phyloP scores from a whole-genome alignment of 2,797 vertebrate species.

The Graptemys geographica region DNA sequence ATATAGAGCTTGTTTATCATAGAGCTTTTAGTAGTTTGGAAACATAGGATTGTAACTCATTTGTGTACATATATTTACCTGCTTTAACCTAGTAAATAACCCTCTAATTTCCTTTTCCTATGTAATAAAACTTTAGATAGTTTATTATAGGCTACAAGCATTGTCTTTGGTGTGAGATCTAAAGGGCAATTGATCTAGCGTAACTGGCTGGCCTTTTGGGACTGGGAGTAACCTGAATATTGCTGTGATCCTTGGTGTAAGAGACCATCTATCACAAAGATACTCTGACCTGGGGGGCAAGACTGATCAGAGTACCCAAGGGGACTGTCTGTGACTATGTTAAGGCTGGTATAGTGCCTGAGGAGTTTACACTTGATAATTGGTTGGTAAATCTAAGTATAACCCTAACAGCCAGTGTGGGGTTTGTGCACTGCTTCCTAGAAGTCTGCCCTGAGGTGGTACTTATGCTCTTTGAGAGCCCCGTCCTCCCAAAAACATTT shows the following conservation, averaged over 20 bases:
- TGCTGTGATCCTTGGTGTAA: not conserved
- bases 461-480: not conserved
- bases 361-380: not conserved
- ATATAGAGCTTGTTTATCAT: not conserved
- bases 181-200: not conserved
- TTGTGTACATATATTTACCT: not conserved
- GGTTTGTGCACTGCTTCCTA: not conserved
- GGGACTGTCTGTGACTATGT: not conserved
- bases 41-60: not conserved
- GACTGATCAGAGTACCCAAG: not conserved
- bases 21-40: not conserved
- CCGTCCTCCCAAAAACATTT: not conserved
- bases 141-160: not conserved
- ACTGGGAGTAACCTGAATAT: not conserved
- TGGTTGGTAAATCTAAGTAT: not conserved
- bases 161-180: not conserved
- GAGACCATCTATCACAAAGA: not conserved
- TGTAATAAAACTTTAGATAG: not conserved
- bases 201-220: not conserved
- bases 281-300: not conserved
- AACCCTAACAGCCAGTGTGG: not conserved
- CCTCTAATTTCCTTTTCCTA: not conserved
- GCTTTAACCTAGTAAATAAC: not conserved
- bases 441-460: not conserved
- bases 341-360: not conserved